phyloP scores from a whole-genome alignment of 2,888 invertebrate genomes.

The Psylliodes chrysocephalus region DNA sequence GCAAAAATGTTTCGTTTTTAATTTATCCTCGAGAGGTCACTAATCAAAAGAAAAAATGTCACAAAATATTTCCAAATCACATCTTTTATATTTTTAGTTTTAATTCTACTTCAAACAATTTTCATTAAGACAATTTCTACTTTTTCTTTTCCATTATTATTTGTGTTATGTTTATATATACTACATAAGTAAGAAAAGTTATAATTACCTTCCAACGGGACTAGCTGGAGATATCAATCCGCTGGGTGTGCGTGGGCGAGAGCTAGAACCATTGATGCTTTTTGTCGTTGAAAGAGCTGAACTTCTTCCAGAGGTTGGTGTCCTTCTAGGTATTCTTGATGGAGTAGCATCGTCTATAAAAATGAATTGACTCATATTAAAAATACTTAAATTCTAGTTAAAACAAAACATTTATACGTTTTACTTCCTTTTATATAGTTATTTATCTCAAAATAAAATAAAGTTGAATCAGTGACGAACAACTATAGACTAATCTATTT shows the following conservation, averaged over 20 bases:
- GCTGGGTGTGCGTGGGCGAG: slow-evolving; percentile 83
- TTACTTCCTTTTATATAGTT: too few species aligned
- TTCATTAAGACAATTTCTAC: neutral
- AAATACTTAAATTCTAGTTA: too few species aligned
- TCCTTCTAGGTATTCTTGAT: slow-evolving; percentile 84
- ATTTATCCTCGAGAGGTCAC: too few species aligned
- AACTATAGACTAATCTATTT: too few species aligned
- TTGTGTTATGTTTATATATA: neutral
- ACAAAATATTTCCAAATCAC: neutral
- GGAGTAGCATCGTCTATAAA: slow-evolving; percentile 79
- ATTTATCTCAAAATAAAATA: too few species aligned
- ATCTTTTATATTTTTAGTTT: neutral
- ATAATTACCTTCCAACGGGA: slow-evolving; percentile 76
- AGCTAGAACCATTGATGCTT: slow-evolving; percentile 62
- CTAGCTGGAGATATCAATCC: slow-evolving; percentile 80
- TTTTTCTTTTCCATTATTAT: too few species aligned
- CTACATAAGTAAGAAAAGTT: neutral
- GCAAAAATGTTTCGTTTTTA: too few species aligned
- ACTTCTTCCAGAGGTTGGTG: slow-evolving; percentile 69
- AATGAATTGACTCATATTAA: too few species aligned
- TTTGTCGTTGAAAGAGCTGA: slow-evolving; percentile 67
- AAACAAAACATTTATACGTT: too few species aligned
- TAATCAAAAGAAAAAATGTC: too few species aligned
- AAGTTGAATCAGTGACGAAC: too few species aligned
- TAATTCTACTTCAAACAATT: neutral